A percentile compares a stretch with the other conserved stretches of the same genome.
phyloP scores from a whole-genome alignment of 2,797 vertebrate genomes.

The Varecia variegata region DNA sequence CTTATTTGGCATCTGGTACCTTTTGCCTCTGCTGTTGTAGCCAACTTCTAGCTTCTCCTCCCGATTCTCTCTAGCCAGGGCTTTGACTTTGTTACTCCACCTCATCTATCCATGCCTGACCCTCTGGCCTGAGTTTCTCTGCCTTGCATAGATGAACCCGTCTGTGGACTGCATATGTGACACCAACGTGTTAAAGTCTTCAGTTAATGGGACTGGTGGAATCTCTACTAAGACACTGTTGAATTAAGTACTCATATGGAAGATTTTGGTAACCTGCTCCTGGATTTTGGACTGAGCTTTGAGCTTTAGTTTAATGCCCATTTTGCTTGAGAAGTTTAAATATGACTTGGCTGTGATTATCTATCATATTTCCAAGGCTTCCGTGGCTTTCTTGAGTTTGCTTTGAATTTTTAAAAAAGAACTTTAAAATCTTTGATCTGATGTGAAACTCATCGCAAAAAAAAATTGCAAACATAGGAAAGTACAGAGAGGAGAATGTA shows the following conservation, averaged over 20 bases:
- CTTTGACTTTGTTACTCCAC: neutral
- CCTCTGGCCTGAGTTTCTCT: neutral
- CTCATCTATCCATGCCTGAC: neutral
- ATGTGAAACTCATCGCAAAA: conserved; percentile 13
- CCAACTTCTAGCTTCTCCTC: neutral
- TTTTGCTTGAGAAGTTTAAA: neutral
- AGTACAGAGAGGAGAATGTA: neutral
- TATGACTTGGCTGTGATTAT: neutral
- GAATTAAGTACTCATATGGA: neutral
- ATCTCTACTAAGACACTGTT: neutral
- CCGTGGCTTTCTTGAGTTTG: neutral
- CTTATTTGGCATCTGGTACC: neutral
- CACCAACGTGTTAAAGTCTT: neutral
- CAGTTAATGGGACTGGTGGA: neutral
- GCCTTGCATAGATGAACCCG: neutral
- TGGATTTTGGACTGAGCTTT: neutral
- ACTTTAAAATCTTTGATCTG: neutral
- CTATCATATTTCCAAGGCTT: neutral
- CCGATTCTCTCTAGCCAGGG: neutral
- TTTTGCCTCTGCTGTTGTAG: neutral
- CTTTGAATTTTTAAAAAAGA: neutral
- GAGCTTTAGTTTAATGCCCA: neutral
- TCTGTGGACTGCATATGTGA: neutral
- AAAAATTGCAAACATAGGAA: neutral
- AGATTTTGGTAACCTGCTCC: neutral